Evolutionary conservation across 2,888 invertebrate genomes (phyloP).

Genomic region (Cerastoderma edule): DNA sequence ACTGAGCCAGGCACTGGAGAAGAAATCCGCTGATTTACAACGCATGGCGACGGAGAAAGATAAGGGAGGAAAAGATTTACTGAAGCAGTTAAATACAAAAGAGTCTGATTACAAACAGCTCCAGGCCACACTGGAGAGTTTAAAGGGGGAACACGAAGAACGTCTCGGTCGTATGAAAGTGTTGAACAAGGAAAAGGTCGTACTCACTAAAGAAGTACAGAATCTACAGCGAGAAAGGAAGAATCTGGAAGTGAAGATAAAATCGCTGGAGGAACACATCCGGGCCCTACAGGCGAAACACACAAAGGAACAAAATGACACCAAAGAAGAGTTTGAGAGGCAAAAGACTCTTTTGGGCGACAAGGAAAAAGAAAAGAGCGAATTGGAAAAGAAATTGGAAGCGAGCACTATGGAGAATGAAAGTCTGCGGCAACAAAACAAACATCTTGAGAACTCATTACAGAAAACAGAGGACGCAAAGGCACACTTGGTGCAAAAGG

Average conservation of each 20-base stretch:
- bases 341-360: conserved; percentile 48
- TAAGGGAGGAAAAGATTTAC: conserved; percentile 47
- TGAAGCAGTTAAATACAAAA: conserved; percentile 41
- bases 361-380: conserved; percentile 48
- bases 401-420: conserved; percentile 55
- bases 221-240: conserved; percentile 44
- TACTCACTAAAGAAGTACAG: conserved; percentile 52
- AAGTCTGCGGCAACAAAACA: conserved; percentile 46
- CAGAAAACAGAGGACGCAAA: conserved; percentile 56
- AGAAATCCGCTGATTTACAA: conserved; percentile 44
- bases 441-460: conserved; percentile 42
- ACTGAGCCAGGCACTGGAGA: conserved; percentile 43
- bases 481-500: conserved; percentile 45
- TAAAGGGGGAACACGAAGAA: conserved; percentile 64
- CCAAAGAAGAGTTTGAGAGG: conserved; percentile 39
- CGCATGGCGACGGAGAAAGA: conserved; percentile 49
- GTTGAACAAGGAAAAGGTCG: conserved; percentile 51
- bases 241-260: conserved; percentile 54
- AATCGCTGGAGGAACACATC: conserved; percentile 54
- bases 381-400: conserved; percentile 49
- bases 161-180: conserved; percentile 47
- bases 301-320: conserved; percentile 41
- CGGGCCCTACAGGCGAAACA: conserved; percentile 39
- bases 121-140: conserved; percentile 48
- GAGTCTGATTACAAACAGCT: conserved; percentile 54